phyloP scores from a whole-genome alignment of 2,888 invertebrate species.

The Pseudococcus jackbeardsleyi region DNA sequence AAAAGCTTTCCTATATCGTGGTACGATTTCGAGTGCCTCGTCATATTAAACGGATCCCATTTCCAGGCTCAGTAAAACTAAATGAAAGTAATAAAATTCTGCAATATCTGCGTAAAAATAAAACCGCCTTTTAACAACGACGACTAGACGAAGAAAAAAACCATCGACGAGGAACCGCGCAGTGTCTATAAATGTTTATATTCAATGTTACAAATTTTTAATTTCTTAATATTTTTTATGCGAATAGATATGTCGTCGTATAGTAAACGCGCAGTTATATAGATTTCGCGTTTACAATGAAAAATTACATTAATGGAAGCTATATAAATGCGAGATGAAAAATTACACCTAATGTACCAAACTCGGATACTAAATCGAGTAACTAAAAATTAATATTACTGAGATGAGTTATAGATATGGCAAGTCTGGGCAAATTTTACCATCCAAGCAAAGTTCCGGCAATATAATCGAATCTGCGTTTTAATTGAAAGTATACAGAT shows the following conservation, averaged over 20 bases:
- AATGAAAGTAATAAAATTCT: conserved; percentile 51
- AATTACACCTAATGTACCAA: neutral
- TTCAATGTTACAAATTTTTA: conserved; percentile 14
- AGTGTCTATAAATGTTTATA: conserved; percentile 1
- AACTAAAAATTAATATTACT: neutral
- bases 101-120: conserved; percentile 27
- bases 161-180: neutral
- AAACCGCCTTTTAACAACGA: conserved; percentile 9
- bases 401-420: neutral
- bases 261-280: neutral
- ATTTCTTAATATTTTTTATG: conserved; percentile 13
- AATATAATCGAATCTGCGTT: neutral
- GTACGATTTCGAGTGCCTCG: neutral
- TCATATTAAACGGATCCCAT: conserved; percentile 22
- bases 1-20: conserved; percentile 1
- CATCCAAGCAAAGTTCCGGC: neutral
- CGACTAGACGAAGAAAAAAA: neutral
- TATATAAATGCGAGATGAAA: neutral
- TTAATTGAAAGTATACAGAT: neutral
- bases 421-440: neutral
- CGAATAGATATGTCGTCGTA: neutral
- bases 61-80: conserved; percentile 19
- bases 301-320: conserved; percentile 30
- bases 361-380: neutral
- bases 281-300: conserved; percentile 2